phyloP scores from a whole-genome alignment of 2,797 vertebrate genomes.

The Sebastes cheni region DNA sequence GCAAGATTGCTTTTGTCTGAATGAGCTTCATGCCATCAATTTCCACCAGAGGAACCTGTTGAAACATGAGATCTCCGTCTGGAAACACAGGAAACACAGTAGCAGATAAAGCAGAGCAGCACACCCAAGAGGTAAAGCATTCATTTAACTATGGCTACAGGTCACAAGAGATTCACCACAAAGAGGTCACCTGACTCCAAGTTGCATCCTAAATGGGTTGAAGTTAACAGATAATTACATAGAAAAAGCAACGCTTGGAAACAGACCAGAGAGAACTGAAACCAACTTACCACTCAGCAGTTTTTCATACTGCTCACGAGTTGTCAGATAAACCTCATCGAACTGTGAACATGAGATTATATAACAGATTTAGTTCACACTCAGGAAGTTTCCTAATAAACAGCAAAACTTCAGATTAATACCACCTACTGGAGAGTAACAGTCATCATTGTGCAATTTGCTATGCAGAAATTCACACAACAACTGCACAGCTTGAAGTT shows the following conservation, averaged over 20 bases:
- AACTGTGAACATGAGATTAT: slow-evolving; percentile 76
- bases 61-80: slow-evolving; percentile 85
- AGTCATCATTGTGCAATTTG: neutral
- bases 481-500: neutral
- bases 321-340: slow-evolving; percentile 86
- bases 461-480: neutral
- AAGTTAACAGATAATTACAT: no score
- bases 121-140: neutral
- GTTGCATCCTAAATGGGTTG: neutral
- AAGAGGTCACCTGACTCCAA: neutral
- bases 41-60: slow-evolving; percentile 83
- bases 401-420: no score
- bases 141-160: neutral
- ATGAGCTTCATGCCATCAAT: slow-evolving; percentile 83
- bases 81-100: neutral
- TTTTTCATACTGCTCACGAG: slow-evolving; percentile 82
- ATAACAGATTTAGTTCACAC: neutral
- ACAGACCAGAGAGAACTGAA: neutral
- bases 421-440: neutral
- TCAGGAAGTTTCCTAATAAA: fast-evolving
- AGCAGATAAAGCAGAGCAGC: neutral
- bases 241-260: neutral
- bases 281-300: slow-evolving; percentile 81
- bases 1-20: slow-evolving; percentile 86
- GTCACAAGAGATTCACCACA: fast-evolving